These are phyloP conservation scores for Clinocottus analis DNA, from an alignment of 2,113 vertebrate species.

Conservation along the genomic window DNA sequence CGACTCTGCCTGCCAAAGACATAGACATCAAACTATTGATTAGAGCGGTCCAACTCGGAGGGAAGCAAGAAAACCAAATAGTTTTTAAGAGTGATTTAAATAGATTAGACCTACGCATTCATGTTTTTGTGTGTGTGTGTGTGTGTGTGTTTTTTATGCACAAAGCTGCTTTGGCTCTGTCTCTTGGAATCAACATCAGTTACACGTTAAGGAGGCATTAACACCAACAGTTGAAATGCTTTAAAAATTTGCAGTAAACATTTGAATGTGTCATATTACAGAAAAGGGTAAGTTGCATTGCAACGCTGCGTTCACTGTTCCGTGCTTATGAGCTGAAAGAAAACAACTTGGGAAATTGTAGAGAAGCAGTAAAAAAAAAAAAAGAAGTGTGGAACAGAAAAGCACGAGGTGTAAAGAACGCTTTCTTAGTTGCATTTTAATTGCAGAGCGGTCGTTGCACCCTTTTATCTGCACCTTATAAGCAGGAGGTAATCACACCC, in stretches of 20 bases:
- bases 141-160: not conserved
- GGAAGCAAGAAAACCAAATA: constrained; percentile 30
- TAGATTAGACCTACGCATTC: constrained; percentile 16
- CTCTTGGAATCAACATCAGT: constrained; percentile 45
- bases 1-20: constrained; percentile 47
- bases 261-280: not conserved
- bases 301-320: not conserved
- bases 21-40: constrained; percentile 59
- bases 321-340: not conserved
- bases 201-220: constrained; percentile 45
- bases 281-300: not conserved
- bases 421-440: not conserved
- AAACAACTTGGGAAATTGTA: not conserved
- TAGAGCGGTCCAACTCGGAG: constrained; percentile 19
- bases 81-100: constrained; percentile 21
- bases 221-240: constrained; percentile 2
- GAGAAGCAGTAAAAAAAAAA: not conserved
- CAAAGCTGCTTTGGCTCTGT: constrained; percentile 20
- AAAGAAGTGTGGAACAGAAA: not conserved
- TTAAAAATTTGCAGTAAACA: constrained; percentile 6
- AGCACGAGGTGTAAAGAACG: not conserved
- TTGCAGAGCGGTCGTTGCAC: not conserved
- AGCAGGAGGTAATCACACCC: constrained; percentile 20
- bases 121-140: constrained; percentile 16
- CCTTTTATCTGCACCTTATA: not conserved